phyloP scores from a whole-genome alignment of 2,797 vertebrate genomes.

The Scomberomorus guttatus region DNA sequence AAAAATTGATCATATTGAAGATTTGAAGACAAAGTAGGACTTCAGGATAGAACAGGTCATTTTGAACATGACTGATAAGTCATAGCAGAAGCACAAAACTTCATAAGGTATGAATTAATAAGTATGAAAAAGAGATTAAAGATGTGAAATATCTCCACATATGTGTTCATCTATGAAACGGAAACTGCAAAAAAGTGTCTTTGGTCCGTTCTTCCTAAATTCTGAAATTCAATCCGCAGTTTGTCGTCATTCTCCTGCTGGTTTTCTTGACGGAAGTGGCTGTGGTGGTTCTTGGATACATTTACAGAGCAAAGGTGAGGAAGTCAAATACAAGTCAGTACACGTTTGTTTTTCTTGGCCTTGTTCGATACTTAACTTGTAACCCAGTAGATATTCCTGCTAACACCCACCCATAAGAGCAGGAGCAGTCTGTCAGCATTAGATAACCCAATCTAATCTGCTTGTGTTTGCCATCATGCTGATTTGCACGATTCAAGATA shows the following conservation, averaged over 20 bases:
- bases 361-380: constrained; percentile 5
- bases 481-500: not conserved
- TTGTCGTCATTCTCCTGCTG: constrained; percentile 95
- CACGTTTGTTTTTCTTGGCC: constrained; percentile 8
- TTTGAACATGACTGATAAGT: not conserved
- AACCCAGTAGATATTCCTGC: not conserved
- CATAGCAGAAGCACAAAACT: not conserved
- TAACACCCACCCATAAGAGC: not conserved
- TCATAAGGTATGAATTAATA: not conserved
- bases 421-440: not conserved
- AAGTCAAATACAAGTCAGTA: constrained; percentile 1
- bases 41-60: not conserved
- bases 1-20: not conserved
- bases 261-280: constrained; percentile 97
- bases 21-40: not conserved
- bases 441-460: not conserved
- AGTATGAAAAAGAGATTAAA: not conserved
- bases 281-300: constrained; percentile 95
- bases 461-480: not conserved
- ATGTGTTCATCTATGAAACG: not conserved
- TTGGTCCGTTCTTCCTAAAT: constrained; percentile 10
- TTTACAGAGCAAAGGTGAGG: constrained; percentile 97
- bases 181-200: not conserved
- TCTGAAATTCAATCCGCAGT: constrained; percentile 85
- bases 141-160: not conserved